Base-by-base conservation (phyloP, 2,888 invertebrate species). In the Plebejus argus region DNA sequence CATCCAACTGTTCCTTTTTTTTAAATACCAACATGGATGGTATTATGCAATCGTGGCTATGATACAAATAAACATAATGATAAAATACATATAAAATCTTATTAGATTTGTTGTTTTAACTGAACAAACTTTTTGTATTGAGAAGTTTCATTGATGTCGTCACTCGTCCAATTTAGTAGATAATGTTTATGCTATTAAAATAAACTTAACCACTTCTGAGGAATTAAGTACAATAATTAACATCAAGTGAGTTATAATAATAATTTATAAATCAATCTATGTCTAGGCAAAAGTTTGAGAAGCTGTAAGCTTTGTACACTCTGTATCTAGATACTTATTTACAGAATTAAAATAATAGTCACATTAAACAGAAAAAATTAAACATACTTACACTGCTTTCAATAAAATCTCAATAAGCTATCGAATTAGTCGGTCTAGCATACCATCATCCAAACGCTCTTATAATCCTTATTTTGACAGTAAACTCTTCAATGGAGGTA, bases 401-500 rank as follows among this genome's bases (percentile, higher is more conserved):
- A 18, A 33, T 33, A 33, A 66, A 28, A 66, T 66, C 6, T 28
- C 18, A 66, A 28, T 33, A 35, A 20, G 3, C 74, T 56, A 70
- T 23, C 76, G 15, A 53, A 23, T 74, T 53, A 74, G 28, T 49
- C 15, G 28, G 53, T 74, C 74, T 74, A 49, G 89, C 90, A 92
- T 92, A 87, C 90, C 56, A 15, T 85, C 83, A 81, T 91, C 89
- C 93, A 89, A 90, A 89, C 85, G 85, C 89, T 92, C 90, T 91
- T 92, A 92, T 92, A 93, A 93, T 93, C 92, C 91, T 93, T 93
- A 94, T 94, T 94, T 94, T 94, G 93, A 94, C 93, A 93, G 92
- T 90, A 88, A 90, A 90, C 90, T 90, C 87, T 90, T 92, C 91
- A 93, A 92, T 92, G 90, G 87, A 88, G 86, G 84, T 84, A 88